phyloP scores from a whole-genome alignment of 2,113 vertebrate species.

The Epinephelus moara region DNA sequence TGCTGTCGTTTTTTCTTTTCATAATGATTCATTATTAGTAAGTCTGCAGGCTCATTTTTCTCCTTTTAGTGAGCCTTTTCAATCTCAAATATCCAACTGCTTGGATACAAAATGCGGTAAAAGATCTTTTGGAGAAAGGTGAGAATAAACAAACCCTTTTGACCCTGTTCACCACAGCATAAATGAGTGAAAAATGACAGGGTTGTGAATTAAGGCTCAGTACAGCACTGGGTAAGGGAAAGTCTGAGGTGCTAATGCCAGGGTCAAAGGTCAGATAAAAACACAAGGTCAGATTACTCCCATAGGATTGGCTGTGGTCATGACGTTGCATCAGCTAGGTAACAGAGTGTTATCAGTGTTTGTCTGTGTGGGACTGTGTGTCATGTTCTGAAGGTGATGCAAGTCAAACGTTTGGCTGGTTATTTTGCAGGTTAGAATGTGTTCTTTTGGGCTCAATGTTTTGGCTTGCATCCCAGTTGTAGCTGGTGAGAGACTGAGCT shows the following conservation, averaged over 20 bases:
- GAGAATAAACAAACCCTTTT: slow-evolving; percentile 57
- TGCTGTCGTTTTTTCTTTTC: slow-evolving; percentile 53
- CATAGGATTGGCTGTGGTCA: slow-evolving; percentile 17
- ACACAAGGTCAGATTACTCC: slow-evolving; percentile 26
- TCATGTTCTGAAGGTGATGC: slow-evolving; percentile 7
- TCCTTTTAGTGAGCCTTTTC: slow-evolving; percentile 53
- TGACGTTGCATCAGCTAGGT: background rate
- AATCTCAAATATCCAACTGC: slow-evolving; percentile 59
- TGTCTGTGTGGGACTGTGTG: background rate
- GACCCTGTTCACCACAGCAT: slow-evolving; percentile 40
- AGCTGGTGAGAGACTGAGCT: slow-evolving; percentile 31
- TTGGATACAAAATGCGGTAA: slow-evolving; percentile 53
- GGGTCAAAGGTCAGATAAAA: slow-evolving; percentile 45
- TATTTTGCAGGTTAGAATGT: slow-evolving; percentile 7
- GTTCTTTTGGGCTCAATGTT: background rate
- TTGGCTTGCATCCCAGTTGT: slow-evolving; percentile 5
- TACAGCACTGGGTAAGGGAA: slow-evolving; percentile 8
- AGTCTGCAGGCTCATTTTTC: slow-evolving; percentile 41
- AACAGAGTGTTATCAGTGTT: background rate
- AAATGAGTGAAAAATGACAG: slow-evolving; percentile 37
- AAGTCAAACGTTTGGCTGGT: slow-evolving; percentile 1
- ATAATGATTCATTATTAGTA: slow-evolving; percentile 64
- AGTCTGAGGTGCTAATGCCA: slow-evolving; percentile 19
- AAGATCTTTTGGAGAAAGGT: slow-evolving; percentile 57
- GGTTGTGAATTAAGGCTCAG: slow-evolving; percentile 33